These are phyloP conservation scores for Tetrao urogallus DNA, from an alignment of 2,113 vertebrate species.

Conservation along the genomic window DNA sequence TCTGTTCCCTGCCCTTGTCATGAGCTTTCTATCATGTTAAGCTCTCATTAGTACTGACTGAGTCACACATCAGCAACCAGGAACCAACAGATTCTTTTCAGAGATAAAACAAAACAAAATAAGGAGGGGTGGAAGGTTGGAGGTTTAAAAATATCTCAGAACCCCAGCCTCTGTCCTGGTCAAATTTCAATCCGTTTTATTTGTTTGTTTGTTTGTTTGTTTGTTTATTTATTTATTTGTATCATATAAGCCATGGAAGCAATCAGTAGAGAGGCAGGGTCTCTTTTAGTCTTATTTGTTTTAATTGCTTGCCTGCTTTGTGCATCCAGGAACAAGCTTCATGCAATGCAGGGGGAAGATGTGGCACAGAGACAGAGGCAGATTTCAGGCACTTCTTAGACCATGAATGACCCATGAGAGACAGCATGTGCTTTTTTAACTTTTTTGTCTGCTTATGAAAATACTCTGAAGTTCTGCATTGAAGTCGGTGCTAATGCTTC, in stretches of 20 bases:
- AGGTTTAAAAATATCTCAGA: constrained; percentile 51
- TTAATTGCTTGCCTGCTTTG: not conserved
- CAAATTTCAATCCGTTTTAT: constrained; percentile 70
- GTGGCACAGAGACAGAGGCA: not conserved
- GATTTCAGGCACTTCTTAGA: constrained; percentile 12
- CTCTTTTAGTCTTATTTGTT: constrained; percentile 34
- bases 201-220: constrained; percentile 75
- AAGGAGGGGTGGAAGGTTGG: not conserved
- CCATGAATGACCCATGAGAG: not conserved
- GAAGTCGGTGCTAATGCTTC: not conserved
- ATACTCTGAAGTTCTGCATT: not conserved
- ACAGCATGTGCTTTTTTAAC: not conserved
- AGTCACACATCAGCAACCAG: not conserved
- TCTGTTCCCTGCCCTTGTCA: not conserved
- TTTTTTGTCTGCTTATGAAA: not conserved
- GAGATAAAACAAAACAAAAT: constrained; percentile 7
- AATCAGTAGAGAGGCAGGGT: constrained; percentile 50
- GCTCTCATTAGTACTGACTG: not conserved
- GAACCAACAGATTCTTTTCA: not conserved
- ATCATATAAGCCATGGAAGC: constrained; percentile 70
- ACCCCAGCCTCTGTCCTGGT: constrained; percentile 18
- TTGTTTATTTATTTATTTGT: constrained; percentile 81
- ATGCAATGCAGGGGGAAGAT: not conserved
- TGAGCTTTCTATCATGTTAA: not conserved
- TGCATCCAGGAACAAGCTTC: constrained; percentile 21